Evolutionary conservation across 2,113 vertebrate species (phyloP).

Genomic region (Sus scrofa): DNA sequence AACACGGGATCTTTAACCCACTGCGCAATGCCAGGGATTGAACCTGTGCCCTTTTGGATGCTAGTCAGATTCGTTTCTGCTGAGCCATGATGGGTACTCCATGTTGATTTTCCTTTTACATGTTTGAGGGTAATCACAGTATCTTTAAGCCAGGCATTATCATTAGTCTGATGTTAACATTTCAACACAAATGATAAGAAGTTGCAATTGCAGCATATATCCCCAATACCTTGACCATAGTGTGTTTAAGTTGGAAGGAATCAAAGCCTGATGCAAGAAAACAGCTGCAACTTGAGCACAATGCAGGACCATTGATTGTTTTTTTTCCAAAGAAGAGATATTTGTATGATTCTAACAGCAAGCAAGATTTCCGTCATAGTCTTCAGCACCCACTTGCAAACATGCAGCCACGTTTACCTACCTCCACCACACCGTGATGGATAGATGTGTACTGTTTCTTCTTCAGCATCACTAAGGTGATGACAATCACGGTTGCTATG

Average conservation of each 20-base stretch:
- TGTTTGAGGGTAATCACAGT: not conserved
- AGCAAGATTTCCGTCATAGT: not conserved
- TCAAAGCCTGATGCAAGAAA: slow-evolving; percentile 7
- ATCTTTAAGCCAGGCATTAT: not conserved
- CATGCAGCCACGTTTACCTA: slow-evolving; percentile 77
- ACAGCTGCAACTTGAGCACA: not conserved
- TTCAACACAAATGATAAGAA: not conserved
- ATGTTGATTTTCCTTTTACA: not conserved
- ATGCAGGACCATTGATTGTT: not conserved
- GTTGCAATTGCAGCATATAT: not conserved
- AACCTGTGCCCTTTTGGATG: too few relatives aligned
- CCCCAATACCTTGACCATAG: not conserved
- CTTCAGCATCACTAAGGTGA: slow-evolving; percentile 99
- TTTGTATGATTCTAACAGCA: not conserved
- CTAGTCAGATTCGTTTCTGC: too few relatives aligned
- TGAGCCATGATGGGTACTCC: too few relatives aligned
- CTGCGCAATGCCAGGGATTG: too few relatives aligned
- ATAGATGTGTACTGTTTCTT: slow-evolving; percentile 99
- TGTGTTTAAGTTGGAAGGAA: not conserved
- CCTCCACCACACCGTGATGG: slow-evolving; percentile 99
- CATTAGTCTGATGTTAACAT: slow-evolving; percentile 1
- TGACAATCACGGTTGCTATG: slow-evolving; percentile 99
- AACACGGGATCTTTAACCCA: too few relatives aligned
- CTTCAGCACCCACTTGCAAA: not conserved
- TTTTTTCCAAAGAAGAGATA: not conserved